phyloP scores from a whole-genome alignment of 2,888 invertebrate species.

The Apocheima hispidaria region DNA sequence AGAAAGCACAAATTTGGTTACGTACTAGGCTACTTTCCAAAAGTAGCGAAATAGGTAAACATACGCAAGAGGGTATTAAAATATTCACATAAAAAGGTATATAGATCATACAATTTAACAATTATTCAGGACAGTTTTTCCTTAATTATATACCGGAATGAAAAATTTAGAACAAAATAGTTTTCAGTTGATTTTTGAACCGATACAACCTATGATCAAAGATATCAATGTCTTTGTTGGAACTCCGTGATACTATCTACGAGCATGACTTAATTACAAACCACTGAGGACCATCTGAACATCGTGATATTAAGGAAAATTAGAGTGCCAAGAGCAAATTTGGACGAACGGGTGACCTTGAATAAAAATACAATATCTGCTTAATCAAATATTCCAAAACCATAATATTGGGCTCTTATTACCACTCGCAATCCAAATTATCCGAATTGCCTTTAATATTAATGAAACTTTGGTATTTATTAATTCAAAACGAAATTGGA shows the following conservation, averaged over 20 bases:
- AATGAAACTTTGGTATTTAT: background rate
- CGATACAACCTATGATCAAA: too few relatives aligned
- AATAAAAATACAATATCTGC: background rate
- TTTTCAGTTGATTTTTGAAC: too few relatives aligned
- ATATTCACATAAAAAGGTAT: too few relatives aligned
- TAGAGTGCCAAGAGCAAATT: conserved; percentile 8
- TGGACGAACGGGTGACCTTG: conserved; percentile 5
- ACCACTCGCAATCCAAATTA: background rate
- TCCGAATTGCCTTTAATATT: background rate
- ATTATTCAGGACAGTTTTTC: too few relatives aligned
- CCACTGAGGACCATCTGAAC: conserved; percentile 9
- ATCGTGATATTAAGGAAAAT: conserved; percentile 6
- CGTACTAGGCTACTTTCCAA: too few relatives aligned
- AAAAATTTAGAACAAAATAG: too few relatives aligned
- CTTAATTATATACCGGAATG: too few relatives aligned
- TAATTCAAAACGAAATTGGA: background rate
- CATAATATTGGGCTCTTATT: background rate
- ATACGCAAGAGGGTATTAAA: too few relatives aligned
- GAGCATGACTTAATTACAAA: conserved; percentile 21
- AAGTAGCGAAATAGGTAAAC: too few relatives aligned
- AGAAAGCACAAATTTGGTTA: too few relatives aligned
- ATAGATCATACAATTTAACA: too few relatives aligned
- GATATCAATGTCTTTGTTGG: background rate
- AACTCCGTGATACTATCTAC: background rate
- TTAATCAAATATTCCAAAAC: conserved; percentile 5